These are phyloP conservation scores for Oxyruncus cristatus DNA, from an alignment of 2,113 vertebrate genomes.

Conservation along the genomic window DNA sequence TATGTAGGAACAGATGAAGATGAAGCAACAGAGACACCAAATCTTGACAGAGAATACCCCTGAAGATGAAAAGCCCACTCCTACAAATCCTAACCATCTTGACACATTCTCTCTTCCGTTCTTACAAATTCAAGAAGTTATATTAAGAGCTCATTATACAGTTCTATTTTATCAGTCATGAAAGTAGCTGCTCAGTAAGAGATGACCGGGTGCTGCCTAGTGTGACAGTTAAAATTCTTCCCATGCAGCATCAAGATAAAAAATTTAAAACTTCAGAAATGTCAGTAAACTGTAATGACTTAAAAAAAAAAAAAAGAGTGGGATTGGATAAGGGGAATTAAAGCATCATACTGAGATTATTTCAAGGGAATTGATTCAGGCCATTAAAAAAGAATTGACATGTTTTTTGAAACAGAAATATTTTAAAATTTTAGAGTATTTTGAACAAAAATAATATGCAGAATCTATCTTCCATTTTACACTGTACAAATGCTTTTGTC, in stretches of 20 bases:
- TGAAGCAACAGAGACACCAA: neutral
- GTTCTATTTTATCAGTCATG: neutral
- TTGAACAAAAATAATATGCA: neutral
- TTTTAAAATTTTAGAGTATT: neutral
- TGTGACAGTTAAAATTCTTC: neutral
- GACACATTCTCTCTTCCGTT: neutral
- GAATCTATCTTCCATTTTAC: neutral
- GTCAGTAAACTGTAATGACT: neutral
- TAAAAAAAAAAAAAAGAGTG: neutral
- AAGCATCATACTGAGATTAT: neutral
- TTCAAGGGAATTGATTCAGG: neutral
- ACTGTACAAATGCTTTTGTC: neutral
- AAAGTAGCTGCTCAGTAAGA: neutral
- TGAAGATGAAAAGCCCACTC: neutral
- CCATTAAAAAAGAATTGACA: neutral
- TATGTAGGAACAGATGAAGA: neutral
- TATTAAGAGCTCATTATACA: neutral
- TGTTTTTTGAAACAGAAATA: neutral
- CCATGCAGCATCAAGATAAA: neutral
- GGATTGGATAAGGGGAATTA: neutral
- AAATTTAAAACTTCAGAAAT: neutral
- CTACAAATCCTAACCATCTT: neutral
- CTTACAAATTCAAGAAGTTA: neutral
- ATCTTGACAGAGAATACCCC: neutral
- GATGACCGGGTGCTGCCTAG: neutral